phyloP scores from a whole-genome alignment of 1,140 invertebrate species.

The Apis dorsata region DNA sequence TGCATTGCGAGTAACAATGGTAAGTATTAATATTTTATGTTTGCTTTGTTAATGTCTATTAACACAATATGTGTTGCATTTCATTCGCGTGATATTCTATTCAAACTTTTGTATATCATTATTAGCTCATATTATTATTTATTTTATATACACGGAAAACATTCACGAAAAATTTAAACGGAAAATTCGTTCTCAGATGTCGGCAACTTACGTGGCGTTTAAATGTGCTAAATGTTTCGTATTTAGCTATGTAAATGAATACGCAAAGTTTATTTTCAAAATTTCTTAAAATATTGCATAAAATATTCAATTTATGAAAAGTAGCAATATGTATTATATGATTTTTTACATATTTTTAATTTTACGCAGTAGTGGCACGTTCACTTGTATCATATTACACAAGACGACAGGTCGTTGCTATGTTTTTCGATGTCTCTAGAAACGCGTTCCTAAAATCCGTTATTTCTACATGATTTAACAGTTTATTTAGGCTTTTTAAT shows the following conservation, averaged over 20 bases:
- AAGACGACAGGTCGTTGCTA: not conserved
- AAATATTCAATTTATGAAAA: not conserved
- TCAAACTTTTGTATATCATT: not conserved
- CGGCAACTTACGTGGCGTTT: not conserved
- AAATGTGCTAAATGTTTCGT: not conserved
- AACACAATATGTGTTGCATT: not conserved
- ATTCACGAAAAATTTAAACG: not conserved
- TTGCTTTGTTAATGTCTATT: not conserved
- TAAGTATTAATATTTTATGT: slow-evolving; percentile 18
- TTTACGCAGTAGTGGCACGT: not conserved
- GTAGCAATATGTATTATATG: not conserved
- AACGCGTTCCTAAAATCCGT: not conserved
- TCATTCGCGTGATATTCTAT: not conserved
- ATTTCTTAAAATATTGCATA: not conserved
- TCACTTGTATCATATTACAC: not conserved
- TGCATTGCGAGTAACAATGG: slow-evolving; percentile 14
- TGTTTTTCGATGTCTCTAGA: slow-evolving; percentile 2
- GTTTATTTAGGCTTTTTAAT: not conserved
- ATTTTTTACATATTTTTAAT: not conserved
- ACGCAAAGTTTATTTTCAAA: not conserved
- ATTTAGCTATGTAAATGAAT: not conserved
- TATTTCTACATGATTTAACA: not conserved
- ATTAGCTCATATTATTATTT: not conserved
- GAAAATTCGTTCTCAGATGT: not conserved
- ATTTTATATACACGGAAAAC: not conserved